A percentile compares a stretch with the other conserved stretches of the same genome.
phyloP scores from a whole-genome alignment of 2,888 invertebrate genomes.

The Chaetogeoica ovagalla region DNA sequence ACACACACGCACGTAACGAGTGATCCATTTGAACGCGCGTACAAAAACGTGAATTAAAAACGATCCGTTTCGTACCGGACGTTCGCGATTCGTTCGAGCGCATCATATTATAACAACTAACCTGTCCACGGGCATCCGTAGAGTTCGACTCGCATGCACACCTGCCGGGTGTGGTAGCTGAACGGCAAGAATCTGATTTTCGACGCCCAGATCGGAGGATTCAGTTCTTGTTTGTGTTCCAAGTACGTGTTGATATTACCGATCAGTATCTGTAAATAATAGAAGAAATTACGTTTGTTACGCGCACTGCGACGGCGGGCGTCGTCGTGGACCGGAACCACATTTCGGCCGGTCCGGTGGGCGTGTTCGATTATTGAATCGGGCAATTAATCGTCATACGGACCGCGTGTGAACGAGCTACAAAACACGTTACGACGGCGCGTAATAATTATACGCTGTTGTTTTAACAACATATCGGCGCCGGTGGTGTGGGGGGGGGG shows the following conservation, averaged over 20 bases:
- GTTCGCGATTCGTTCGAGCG: neutral
- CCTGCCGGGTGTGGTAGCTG: slow-evolving; percentile 79
- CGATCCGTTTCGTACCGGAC: too few species aligned
- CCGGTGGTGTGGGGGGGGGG: too few species aligned
- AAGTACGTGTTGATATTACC: slow-evolving; percentile 89
- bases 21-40: neutral
- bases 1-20: slow-evolving; percentile 56
- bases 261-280: slow-evolving; percentile 69
- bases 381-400: too few species aligned
- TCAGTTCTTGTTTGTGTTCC: slow-evolving; percentile 74
- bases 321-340: too few species aligned
- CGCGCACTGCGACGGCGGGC: too few species aligned
- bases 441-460: too few species aligned
- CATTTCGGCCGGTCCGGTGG: too few species aligned
- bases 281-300: neutral
- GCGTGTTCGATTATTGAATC: neutral
- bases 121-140: slow-evolving; percentile 85
- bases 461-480: too few species aligned
- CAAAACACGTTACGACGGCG: too few species aligned
- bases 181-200: slow-evolving; percentile 83
- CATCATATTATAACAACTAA: slow-evolving; percentile 59
- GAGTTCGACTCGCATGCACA: slow-evolving; percentile 88
- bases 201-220: slow-evolving; percentile 83
- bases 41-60: neutral
- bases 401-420: too few species aligned